A percentile compares a stretch with the other conserved stretches of the same genome.
Evolutionary conservation across 1,140 invertebrate species (phyloP).

Genomic region (Aplysia californica): DNA sequence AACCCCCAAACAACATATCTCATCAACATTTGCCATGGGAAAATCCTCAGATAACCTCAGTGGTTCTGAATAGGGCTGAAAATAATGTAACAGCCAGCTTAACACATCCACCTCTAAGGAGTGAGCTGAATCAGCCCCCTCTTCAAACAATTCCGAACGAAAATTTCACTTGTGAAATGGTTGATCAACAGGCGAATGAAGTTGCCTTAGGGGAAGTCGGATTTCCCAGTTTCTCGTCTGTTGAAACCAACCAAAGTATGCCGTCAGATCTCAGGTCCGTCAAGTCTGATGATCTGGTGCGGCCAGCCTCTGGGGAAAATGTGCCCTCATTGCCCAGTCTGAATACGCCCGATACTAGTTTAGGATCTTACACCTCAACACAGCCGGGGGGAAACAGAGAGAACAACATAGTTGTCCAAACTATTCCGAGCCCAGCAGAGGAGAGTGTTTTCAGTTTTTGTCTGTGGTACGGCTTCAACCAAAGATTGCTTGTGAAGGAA

Average conservation of each 20-base stretch:
- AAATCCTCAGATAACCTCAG: constrained; percentile 1
- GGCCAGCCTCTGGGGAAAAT: neutral
- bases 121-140: too few relatives aligned
- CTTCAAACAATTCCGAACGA: neutral
- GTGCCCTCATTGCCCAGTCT: neutral
- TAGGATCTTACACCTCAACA: neutral
- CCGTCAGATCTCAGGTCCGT: constrained; percentile 17
- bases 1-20: neutral
- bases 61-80: neutral
- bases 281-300: neutral
- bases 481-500: too few relatives aligned
- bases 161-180: neutral
- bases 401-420: neutral
- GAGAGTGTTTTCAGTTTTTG: neutral
- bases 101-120: neutral
- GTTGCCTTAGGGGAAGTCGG: neutral
- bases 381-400: neutral
- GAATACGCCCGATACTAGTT: neutral
- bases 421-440: neutral
- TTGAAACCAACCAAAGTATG: neutral
- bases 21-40: neutral
- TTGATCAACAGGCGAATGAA: too few relatives aligned
- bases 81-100: neutral
- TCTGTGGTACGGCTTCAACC: too few relatives aligned
- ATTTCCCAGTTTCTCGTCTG: neutral